These are phyloP conservation scores for Oreochromis niloticus DNA, from an alignment of 2,113 vertebrate species.

Conservation along the genomic window DNA sequence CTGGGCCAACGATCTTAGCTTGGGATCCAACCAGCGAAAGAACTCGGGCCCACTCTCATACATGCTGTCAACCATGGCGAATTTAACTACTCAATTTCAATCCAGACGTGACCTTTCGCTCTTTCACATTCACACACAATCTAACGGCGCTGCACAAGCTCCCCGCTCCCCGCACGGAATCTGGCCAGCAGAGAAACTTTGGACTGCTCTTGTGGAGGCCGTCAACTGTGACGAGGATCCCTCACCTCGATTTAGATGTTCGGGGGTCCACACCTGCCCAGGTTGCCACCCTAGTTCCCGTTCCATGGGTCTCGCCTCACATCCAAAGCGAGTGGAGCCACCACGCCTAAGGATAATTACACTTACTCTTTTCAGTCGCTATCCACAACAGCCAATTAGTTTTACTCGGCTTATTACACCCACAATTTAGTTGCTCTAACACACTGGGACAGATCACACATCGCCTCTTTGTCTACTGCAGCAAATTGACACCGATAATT, in stretches of 20 bases:
- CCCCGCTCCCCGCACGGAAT: rapidly evolving
- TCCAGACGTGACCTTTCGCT: background rate
- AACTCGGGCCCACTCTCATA: background rate
- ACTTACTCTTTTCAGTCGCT: background rate
- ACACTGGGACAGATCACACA: background rate
- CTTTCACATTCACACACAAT: background rate
- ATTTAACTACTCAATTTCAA: background rate
- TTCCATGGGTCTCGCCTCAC: background rate
- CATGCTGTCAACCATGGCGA: background rate
- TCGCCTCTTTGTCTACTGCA: background rate
- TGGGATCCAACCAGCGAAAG: background rate
- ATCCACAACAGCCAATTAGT: background rate
- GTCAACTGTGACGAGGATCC: background rate
- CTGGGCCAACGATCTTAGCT: background rate
- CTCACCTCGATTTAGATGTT: background rate
- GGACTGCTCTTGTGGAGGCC: background rate
- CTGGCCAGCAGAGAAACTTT: background rate
- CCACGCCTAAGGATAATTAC: background rate
- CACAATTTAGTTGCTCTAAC: background rate
- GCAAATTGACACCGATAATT: background rate
- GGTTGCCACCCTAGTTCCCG: background rate
- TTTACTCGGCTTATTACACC: background rate
- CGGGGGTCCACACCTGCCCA: background rate
- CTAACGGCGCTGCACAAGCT: background rate
- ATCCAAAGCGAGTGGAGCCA: background rate